Evolutionary conservation across 2,797 vertebrate genomes (phyloP).

Genomic region (Semaprochilodus insignis): DNA sequence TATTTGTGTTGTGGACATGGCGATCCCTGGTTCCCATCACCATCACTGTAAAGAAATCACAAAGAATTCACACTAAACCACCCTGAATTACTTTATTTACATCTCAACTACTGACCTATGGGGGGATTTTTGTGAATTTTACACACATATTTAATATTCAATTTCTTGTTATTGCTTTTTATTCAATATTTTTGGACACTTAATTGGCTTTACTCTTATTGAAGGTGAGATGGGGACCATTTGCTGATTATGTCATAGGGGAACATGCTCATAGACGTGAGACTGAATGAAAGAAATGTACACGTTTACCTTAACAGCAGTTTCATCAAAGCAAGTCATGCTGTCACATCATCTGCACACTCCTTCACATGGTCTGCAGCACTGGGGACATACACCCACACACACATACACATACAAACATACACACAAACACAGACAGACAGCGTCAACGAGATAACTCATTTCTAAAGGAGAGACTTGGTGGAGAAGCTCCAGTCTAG

Average conservation of each 20-base stretch:
- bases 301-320: constrained; percentile 26
- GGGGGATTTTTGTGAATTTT: too few relatives aligned
- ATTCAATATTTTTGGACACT: neutral
- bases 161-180: neutral
- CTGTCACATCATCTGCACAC: constrained; percentile 24
- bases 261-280: neutral
- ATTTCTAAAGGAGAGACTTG: neutral
- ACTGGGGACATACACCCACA: constrained; percentile 19
- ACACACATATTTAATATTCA: too few relatives aligned
- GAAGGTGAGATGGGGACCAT: neutral
- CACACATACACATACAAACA: constrained; percentile 33
- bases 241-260: neutral
- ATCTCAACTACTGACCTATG: too few relatives aligned
- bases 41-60: too few relatives aligned
- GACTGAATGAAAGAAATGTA: neutral
- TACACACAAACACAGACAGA: constrained; percentile 42
- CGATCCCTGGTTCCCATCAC: too few relatives aligned
- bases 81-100: too few relatives aligned
- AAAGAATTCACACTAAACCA: too few relatives aligned
- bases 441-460: constrained; percentile 22
- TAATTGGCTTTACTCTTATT: neutral
- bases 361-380: constrained; percentile 27
- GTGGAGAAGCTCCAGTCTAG: neutral
- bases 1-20: too few relatives aligned
- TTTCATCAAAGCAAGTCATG: constrained; percentile 27